Percentiles rank a stretch among this genome's conserved stretches.
Conservation (phyloP, 2,113 vertebrate genomes). For the Meriones unguiculatus region DNA sequence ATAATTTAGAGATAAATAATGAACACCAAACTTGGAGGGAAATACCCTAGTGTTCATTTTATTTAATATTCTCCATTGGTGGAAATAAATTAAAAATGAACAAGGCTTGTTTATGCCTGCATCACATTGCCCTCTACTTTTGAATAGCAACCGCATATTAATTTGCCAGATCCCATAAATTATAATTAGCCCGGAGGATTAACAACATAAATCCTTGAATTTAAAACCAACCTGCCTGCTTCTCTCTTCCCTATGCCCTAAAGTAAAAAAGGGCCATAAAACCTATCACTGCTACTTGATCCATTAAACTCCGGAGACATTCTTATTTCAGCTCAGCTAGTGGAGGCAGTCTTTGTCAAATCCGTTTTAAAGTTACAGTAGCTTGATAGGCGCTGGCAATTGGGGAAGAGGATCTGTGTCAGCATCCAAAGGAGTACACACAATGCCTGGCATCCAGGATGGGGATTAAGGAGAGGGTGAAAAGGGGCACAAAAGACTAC, state of each 20-base stretch:
- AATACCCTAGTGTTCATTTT: constrained; percentile 88
- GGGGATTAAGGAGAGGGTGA: neutral
- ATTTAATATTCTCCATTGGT: constrained; percentile 91
- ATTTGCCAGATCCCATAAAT: constrained; percentile 93
- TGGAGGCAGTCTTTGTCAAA: constrained; percentile 83
- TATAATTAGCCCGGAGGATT: constrained; percentile 93
- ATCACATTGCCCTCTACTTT: constrained; percentile 86
- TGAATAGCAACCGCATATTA: constrained; percentile 92
- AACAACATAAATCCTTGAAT: constrained; percentile 93
- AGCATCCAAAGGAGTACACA: neutral
- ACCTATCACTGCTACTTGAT: constrained; percentile 89
- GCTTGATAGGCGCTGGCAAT: constrained; percentile 72
- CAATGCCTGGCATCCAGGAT: constrained; percentile 41
- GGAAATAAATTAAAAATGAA: constrained; percentile 92
- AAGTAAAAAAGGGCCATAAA: constrained; percentile 92
- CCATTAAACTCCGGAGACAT: constrained; percentile 90
- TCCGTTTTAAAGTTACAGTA: constrained; percentile 88
- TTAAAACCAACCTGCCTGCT: constrained; percentile 91
- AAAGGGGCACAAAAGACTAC: neutral
- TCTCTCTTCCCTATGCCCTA: constrained; percentile 90
- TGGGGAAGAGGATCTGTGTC: constrained; percentile 67
- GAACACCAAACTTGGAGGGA: constrained; percentile 85
- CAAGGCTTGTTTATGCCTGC: constrained; percentile 92
- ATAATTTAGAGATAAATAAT: constrained; percentile 90
- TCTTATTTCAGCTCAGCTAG: constrained; percentile 87